These are phyloP conservation scores for Avahi laniger DNA, from an alignment of 2,797 vertebrate genomes.

Conservation along the genomic window DNA sequence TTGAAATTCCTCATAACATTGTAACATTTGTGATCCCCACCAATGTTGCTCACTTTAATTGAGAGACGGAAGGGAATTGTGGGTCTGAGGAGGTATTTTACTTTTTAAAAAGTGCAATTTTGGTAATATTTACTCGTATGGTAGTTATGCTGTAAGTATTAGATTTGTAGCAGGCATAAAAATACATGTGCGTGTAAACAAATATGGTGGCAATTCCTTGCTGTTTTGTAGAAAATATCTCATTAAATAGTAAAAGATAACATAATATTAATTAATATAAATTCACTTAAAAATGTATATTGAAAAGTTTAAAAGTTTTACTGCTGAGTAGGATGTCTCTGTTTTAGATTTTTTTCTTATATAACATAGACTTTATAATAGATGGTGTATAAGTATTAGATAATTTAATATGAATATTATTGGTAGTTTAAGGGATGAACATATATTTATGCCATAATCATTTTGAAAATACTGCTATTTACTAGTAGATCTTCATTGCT, in stretches of 20 bases:
- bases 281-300: slow-evolving; percentile 18
- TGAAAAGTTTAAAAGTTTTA: not conserved
- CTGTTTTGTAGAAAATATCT: not conserved
- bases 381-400: not conserved
- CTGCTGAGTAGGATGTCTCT: not conserved
- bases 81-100: not conserved
- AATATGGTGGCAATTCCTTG: not conserved
- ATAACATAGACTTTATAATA: not conserved
- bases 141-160: not conserved
- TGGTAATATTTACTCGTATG: not conserved
- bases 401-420: not conserved
- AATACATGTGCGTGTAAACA: not conserved
- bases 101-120: not conserved
- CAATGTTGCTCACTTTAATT: not conserved
- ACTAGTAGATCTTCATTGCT: not conserved
- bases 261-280: not conserved
- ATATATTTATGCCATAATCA: not conserved
- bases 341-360: not conserved
- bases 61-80: not conserved
- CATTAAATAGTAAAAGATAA: not conserved
- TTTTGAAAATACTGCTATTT: not conserved
- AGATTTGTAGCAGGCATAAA: not conserved
- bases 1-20: not conserved
- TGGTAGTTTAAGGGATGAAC: not conserved
- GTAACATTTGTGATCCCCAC: not conserved